Conservation (phyloP, 2,888 invertebrate species). For the Chouioia cunea region DNA sequence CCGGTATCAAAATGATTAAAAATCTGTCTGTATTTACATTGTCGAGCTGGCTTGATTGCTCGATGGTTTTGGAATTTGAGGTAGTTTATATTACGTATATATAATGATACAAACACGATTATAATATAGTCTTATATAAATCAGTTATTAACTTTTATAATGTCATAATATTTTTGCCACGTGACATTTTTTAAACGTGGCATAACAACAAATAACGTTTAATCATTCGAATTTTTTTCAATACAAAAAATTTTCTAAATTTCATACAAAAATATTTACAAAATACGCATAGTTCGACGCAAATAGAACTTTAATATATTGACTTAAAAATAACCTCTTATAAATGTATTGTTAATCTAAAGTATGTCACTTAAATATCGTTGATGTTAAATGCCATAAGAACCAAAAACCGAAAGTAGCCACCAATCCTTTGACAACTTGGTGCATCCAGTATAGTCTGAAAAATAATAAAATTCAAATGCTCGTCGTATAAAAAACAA, state of each 20-base stretch:
- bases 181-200: background rate
- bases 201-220: too few species aligned
- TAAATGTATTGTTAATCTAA: conserved; percentile 12
- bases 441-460: conserved; percentile 73
- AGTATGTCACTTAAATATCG: conserved; percentile 54
- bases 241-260: conserved; percentile 3
- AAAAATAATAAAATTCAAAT: background rate
- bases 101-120: too few species aligned
- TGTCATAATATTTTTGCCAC: conserved; percentile 1
- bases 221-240: conserved; percentile 8
- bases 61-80: conserved; percentile 23
- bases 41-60: conserved; percentile 10
- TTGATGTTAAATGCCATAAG: conserved; percentile 67
- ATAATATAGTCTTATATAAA: too few species aligned
- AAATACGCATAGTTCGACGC: conserved; percentile 19
- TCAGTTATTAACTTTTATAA: conserved; percentile 11
- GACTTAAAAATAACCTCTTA: conserved; percentile 24
- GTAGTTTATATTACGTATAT: conserved; percentile 24
- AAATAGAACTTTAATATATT: conserved; percentile 14
- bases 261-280: conserved; percentile 37
- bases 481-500: background rate
- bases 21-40: conserved; percentile 35
- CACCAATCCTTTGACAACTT: conserved; percentile 67
- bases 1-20: conserved; percentile 29
- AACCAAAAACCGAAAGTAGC: conserved; percentile 65